Evolutionary conservation across 2,113 vertebrate genomes (phyloP), one percentile per base, ranked within the genome.

Genomic region (Sebastes schlegelii): DNA sequence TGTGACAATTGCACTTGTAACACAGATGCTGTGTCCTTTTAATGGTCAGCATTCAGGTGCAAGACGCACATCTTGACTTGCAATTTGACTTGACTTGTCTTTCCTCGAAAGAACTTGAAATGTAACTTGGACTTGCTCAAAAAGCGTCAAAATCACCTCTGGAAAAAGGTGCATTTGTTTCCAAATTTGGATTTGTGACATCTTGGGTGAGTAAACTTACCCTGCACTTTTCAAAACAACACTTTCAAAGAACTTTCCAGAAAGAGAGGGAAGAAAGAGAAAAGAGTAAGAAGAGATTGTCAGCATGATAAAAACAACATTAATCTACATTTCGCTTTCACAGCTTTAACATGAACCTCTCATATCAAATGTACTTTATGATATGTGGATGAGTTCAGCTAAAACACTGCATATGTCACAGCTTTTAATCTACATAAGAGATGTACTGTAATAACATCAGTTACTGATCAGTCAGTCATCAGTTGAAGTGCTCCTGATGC

Each of bases 401-500:
- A 34, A 80, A 70, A 69, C 34, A 34, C 11, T 16, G 42, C n/a
- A 17, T 4, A 2, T 43, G n/a, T 57, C 67, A 16, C 13, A 64
- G 51, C 21, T 42, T 46, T 23, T 4, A 62, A 69, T 4, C 13
- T 4, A 6, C 52, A 40, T 11, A 23, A 7, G 5, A 45, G 52
- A 43, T 14, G 21, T 68, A 23, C 52, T 46, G 21, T 70, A 74
- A 86, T 40, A 21, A 63, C 63, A 26, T 17, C 43, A 60, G 69
- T 62, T 23, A 66, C 68, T 17, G 43, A 71, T 69, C 34, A 52
- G 23, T 86, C 70, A 19, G 1, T 82, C 85, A 3, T 67, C 52
- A 21, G 10, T 19, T 14, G 4, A 16, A 57, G 23, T 14, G 55
- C 9, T 14, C 7, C 26, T 34, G 51, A 76, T 83, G 16, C 65